phyloP scores from a whole-genome alignment of 1,140 invertebrate species.

The Bombus huntii region DNA sequence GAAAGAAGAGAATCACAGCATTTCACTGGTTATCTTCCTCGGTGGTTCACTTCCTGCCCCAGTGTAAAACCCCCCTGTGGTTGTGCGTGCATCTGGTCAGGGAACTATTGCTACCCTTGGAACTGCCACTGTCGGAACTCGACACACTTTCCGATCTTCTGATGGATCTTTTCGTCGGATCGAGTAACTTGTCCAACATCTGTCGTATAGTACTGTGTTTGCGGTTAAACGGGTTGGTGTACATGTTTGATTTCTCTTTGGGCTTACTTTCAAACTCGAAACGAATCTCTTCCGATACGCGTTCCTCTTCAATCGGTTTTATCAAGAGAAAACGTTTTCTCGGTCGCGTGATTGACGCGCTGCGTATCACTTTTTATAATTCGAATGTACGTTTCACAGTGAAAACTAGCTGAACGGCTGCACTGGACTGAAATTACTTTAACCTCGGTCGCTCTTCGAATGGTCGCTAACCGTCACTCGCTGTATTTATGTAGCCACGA shows the following conservation, averaged over 20 bases:
- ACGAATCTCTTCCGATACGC: neutral
- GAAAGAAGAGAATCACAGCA: neutral
- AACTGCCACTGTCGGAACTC: constrained; percentile 74
- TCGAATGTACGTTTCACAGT: neutral
- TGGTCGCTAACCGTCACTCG: constrained; percentile 15
- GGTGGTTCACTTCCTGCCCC: constrained; percentile 75
- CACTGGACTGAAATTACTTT: neutral
- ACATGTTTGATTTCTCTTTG: constrained; percentile 80
- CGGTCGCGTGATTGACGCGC: neutral
- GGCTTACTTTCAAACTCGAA: neutral
- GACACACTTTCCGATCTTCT: constrained; percentile 77
- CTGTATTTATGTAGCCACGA: constrained; percentile 45
- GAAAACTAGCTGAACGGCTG: neutral
- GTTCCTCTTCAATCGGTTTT: neutral
- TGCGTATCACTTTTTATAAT: neutral
- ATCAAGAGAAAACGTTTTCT: neutral
- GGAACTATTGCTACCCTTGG: constrained; percentile 73
- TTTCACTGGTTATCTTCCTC: neutral
- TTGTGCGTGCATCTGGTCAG: constrained; percentile 51
- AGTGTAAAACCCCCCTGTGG: constrained; percentile 72
- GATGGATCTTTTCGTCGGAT: constrained; percentile 76
- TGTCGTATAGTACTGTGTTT: constrained; percentile 88
- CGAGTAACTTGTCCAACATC: constrained; percentile 85
- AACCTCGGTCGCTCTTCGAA: constrained; percentile 23
- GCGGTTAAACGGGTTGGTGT: constrained; percentile 88